phyloP scores from a whole-genome alignment of 92 coral and sea anemone genomes.

The Porites lobata region DNA sequence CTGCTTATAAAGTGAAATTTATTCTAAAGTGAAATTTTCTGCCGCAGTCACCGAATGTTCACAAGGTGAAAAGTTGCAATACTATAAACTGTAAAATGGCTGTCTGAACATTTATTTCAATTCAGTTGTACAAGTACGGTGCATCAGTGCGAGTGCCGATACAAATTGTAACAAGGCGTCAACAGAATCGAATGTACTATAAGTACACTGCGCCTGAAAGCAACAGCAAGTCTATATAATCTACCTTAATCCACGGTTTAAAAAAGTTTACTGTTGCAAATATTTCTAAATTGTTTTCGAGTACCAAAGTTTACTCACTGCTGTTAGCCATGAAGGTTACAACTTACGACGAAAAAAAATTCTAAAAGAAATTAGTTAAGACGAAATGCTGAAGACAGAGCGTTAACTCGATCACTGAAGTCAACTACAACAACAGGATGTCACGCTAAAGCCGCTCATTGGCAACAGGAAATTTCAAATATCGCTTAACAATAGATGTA shows the following conservation, averaged over 20 bases:
- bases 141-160: background rate
- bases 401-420: background rate
- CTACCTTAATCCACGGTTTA: no score
- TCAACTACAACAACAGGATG: background rate
- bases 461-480: slow-evolving; percentile 14
- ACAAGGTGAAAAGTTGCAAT: no score
- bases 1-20: no score
- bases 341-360: background rate
- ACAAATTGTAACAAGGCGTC: background rate
- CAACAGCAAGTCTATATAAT: no score
- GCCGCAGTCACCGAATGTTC: no score
- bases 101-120: no score
- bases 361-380: background rate
- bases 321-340: background rate
- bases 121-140: no score
- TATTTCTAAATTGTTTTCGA: background rate
- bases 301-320: background rate
- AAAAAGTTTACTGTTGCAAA: no score
- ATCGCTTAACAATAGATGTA: slow-evolving; percentile 8
- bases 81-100: no score
- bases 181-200: background rate
- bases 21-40: no score
- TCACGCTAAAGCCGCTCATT: background rate
- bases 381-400: background rate
- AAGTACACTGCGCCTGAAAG: no score